phyloP scores from a whole-genome alignment of 1,140 invertebrate species.

The Macrotrachela quadricornifera region DNA sequence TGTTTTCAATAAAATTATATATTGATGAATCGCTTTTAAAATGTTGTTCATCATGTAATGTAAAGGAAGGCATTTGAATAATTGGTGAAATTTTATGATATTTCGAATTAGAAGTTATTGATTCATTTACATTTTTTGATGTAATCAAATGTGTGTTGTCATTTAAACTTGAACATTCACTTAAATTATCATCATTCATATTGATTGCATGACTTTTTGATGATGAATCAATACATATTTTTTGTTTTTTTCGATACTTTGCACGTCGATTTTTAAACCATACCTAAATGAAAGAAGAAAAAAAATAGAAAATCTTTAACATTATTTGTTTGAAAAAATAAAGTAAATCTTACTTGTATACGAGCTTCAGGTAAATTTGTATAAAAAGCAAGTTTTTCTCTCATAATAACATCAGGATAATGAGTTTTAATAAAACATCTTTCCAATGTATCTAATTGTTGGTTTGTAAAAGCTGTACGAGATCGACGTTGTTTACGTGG shows the following conservation, averaged over 20 bases:
- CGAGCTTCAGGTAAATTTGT: constrained; percentile 18
- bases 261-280: constrained; percentile 12
- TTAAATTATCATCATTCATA: too few relatives aligned
- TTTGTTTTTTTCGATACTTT: constrained; percentile 10
- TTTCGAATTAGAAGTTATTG: too few relatives aligned
- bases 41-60: too few relatives aligned
- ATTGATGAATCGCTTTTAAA: too few relatives aligned
- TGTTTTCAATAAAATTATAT: too few relatives aligned
- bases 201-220: too few relatives aligned
- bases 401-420: constrained; percentile 17
- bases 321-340: neutral
- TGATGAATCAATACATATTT: too few relatives aligned
- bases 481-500: constrained; percentile 10
- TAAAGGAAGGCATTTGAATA: too few relatives aligned
- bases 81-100: too few relatives aligned
- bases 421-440: constrained; percentile 14
- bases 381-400: constrained; percentile 15
- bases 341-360: constrained; percentile 14
- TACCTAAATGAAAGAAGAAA: constrained; percentile 2
- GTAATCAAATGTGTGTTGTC: too few relatives aligned
- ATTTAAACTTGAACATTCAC: too few relatives aligned
- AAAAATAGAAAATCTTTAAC: neutral
- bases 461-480: constrained; percentile 16
- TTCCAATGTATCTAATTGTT: constrained; percentile 17
- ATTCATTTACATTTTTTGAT: too few relatives aligned